phyloP scores from a whole-genome alignment of 2,888 invertebrate genomes.

The Theodoxus fluviatilis region DNA sequence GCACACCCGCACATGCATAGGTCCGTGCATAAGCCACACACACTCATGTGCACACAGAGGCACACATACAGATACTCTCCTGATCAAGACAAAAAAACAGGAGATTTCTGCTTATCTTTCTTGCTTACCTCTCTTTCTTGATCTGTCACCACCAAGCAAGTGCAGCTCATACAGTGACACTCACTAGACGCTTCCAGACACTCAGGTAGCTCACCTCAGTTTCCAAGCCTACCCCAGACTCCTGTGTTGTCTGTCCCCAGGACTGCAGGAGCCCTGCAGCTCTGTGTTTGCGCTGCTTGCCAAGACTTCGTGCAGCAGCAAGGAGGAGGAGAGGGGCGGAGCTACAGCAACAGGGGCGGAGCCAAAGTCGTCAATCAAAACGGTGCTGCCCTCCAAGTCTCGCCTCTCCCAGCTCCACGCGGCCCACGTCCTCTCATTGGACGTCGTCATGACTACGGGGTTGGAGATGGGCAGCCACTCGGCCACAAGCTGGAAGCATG shows the following conservation, averaged over 20 bases:
- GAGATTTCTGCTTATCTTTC: too few species aligned
- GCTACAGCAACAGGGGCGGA: constrained; percentile 31
- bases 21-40: too few species aligned
- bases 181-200: too few species aligned
- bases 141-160: too few species aligned
- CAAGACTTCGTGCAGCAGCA: constrained; percentile 86
- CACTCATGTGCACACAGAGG: too few species aligned
- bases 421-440: constrained; percentile 90
- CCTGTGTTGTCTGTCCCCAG: constrained; percentile 65
- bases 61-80: too few species aligned
- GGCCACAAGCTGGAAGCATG: constrained; percentile 93
- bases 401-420: constrained; percentile 74
- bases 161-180: too few species aligned
- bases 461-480: constrained; percentile 91
- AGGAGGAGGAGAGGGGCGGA: constrained; percentile 64
- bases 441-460: constrained; percentile 86
- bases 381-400: constrained; percentile 42
- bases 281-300: constrained; percentile 86
- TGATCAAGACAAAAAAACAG: too few species aligned
- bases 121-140: too few species aligned
- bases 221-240: too few species aligned
- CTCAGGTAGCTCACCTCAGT: too few species aligned
- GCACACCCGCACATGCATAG: too few species aligned
- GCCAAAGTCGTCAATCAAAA: constrained; percentile 34
- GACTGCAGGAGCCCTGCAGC: constrained; percentile 88